Conservation (phyloP, 2,888 invertebrate species). For the Cosmia pyralina region DNA sequence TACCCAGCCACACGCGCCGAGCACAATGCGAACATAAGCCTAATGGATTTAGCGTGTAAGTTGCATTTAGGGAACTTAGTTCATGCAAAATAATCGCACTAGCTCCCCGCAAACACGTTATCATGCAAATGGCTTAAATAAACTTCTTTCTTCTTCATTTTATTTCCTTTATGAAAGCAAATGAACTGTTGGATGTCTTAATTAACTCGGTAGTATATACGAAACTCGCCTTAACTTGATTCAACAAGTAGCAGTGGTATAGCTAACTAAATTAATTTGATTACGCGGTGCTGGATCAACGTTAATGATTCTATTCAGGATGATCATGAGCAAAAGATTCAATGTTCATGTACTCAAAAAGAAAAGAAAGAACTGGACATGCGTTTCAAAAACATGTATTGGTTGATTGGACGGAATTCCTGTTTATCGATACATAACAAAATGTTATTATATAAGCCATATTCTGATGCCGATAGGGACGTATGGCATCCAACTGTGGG, state of each 20-base stretch:
- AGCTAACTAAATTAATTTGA: constrained; percentile 59
- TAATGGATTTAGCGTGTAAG: constrained; percentile 85
- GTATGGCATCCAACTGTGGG: too few relatives aligned
- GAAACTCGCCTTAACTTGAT: constrained; percentile 62
- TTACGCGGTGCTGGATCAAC: constrained; percentile 47
- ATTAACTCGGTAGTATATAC: constrained; percentile 61
- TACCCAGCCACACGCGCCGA: constrained; percentile 54
- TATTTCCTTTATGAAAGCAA: constrained; percentile 63
- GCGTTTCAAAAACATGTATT: too few relatives aligned
- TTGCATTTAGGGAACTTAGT: constrained; percentile 78
- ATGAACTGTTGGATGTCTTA: constrained; percentile 61
- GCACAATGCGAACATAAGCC: constrained; percentile 71
- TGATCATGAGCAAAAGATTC: constrained; percentile 42
- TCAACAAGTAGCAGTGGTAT: constrained; percentile 62
- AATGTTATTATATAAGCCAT: too few relatives aligned
- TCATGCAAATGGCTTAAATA: constrained; percentile 56
- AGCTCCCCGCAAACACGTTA: constrained; percentile 65
- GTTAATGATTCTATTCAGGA: constrained; percentile 52
- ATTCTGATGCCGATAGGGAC: too few relatives aligned
- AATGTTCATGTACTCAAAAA: background rate
- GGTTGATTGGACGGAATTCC: too few relatives aligned
- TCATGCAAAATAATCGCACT: constrained; percentile 72
- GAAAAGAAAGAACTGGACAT: too few relatives aligned
- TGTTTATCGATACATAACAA: too few relatives aligned
- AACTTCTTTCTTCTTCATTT: constrained; percentile 54